phyloP scores from a whole-genome alignment of 2,888 invertebrate genomes.

The Limnephilus rhombicus region DNA sequence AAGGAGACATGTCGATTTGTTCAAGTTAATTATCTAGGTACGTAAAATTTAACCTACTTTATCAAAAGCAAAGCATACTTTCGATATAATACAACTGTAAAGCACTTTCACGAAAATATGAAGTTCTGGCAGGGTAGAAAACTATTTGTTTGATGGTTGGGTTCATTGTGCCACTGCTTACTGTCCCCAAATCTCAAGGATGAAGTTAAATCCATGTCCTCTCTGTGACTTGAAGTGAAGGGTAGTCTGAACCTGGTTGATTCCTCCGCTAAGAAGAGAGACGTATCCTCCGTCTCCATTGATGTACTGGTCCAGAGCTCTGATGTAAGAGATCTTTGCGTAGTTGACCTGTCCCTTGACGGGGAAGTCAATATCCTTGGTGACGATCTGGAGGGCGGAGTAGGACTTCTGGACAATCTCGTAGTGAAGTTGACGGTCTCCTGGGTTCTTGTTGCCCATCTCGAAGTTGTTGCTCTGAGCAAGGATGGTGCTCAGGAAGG shows the following conservation, averaged over 20 bases:
- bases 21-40: neutral
- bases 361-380: conserved; percentile 67
- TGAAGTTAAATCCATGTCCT: conserved; percentile 72
- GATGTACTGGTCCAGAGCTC: conserved; percentile 71
- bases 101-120: neutral
- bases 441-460: conserved; percentile 65
- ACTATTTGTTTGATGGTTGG: neutral
- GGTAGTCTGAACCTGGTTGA: conserved; percentile 69
- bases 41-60: neutral
- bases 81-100: neutral
- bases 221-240: conserved; percentile 73
- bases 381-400: conserved; percentile 68
- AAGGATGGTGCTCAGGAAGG: conserved; percentile 55
- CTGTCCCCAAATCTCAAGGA: conserved; percentile 72
- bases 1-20: neutral
- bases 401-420: conserved; percentile 68
- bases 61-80: neutral
- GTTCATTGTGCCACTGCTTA: conserved; percentile 39
- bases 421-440: conserved; percentile 67
- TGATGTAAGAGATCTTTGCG: conserved; percentile 70
- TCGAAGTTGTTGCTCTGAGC: conserved; percentile 67
- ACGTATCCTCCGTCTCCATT: conserved; percentile 74
- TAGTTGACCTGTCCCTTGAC: conserved; percentile 58
- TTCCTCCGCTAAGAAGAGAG: conserved; percentile 71
- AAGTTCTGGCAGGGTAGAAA: neutral